Evolutionary conservation across 1,140 invertebrate genomes (phyloP), one percentile per base, ranked within the genome.

Genomic region (Mactra quadrangularis): DNA sequence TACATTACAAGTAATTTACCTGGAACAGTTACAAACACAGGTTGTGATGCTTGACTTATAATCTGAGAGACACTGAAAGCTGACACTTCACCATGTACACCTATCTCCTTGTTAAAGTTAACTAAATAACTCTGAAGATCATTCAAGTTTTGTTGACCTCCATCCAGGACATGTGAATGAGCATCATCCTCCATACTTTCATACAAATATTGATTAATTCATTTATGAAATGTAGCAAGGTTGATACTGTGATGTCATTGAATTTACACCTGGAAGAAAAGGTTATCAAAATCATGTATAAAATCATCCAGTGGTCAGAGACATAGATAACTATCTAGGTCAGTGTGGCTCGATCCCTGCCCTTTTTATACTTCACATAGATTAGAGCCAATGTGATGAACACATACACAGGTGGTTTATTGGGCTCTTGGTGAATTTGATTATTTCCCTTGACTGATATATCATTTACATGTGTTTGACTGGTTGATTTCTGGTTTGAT

Each of bases 61-160:
- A 77, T 82, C 60, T 68, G 47, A 38, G 35, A 50, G 25, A 82
- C 64, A 53, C 38, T 72, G 59, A 62, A 86, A 83, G 60, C 70
- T 82, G 41, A 77, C 62, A 27, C 77, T 53, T 85, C 83, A 27
- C 83, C 86, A 57, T 72, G 64, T 15, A 78, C 82, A 22, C 90
- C 90, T 35, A 97, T 97, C 92, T 97, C 96, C 89, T 97, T 97
- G 88, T 97, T 96, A 89, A 97, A 97, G 3, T 96, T 96, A 71
- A 96, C 96, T 53, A 97, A 93, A 88, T 97, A 97, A 71, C 96
- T 96, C 87, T 97, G 96, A 86, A 97, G 96, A 85, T 96, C 96
- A 38, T 95, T 95, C 19, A 96, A 95, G 83, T 95, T 89, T 22
- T 78, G 76, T 35, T 19, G 76, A 4, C 74, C 70, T 9, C 55